Percentiles rank a stretch among this genome's conserved stretches.
phyloP scores from a whole-genome alignment of 2,797 vertebrate species.

The Cygnus olor region DNA sequence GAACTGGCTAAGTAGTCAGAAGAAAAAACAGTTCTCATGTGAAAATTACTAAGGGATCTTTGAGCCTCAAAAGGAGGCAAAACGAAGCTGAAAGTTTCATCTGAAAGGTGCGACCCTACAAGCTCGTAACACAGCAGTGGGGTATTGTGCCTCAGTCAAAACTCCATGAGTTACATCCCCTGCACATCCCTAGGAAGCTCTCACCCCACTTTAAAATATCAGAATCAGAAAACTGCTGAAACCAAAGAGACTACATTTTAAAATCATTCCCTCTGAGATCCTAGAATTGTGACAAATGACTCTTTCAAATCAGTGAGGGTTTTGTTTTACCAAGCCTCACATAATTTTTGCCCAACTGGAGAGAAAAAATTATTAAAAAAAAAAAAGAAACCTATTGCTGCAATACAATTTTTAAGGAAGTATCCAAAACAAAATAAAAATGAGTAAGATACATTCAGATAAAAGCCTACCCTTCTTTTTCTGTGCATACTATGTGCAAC shows the following conservation, averaged over 20 bases:
- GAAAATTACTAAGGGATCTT: neutral
- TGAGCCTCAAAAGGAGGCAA: neutral
- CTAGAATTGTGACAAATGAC: neutral
- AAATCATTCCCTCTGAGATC: neutral
- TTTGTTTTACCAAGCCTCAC: neutral
- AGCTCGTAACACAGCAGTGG: neutral
- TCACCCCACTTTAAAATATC: neutral
- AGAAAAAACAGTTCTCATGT: neutral
- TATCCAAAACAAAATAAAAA: neutral
- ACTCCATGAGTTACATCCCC: neutral
- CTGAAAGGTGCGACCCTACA: neutral
- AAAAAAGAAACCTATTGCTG: neutral
- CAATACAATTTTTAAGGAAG: neutral
- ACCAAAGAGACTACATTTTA: neutral
- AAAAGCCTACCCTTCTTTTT: neutral
- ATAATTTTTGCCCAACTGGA: neutral
- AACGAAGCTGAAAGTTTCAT: neutral
- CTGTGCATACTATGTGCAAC: fast-evolving
- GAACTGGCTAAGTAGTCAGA: neutral
- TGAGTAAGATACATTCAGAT: neutral
- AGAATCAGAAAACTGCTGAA: neutral
- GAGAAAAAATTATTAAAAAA: neutral
- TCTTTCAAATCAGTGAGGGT: neutral
- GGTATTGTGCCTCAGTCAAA: fast-evolving
- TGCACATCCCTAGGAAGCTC: neutral